Percentiles rank a stretch among this genome's conserved stretches.
Conservation (phyloP, 2,797 vertebrate species). For the Oreonectes daqikongensis region DNA sequence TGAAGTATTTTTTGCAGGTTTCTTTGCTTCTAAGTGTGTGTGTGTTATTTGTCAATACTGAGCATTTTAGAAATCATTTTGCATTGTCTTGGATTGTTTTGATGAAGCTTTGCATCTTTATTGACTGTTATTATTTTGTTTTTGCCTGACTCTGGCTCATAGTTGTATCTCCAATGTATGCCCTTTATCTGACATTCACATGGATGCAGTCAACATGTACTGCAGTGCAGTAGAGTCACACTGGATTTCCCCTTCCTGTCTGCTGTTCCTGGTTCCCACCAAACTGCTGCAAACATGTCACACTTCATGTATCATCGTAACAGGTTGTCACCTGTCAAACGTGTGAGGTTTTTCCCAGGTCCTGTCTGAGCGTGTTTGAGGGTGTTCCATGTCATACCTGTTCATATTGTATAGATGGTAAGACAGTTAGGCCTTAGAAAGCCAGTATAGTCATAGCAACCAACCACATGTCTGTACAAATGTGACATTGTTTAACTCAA, state of each 20-base stretch:
- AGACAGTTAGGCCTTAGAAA: constrained; percentile 9
- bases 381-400: constrained; percentile 4
- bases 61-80: background rate
- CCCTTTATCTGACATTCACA: constrained; percentile 34
- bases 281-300: constrained; percentile 31
- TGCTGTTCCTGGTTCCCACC: constrained; percentile 10
- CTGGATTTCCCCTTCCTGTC: background rate
- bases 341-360: constrained; percentile 3
- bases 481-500: background rate
- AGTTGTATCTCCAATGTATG: constrained; percentile 10
- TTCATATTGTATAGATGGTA: background rate
- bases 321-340: constrained; percentile 29
- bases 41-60: background rate
- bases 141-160: background rate
- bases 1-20: too few species aligned
- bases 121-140: background rate
- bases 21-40: too few species aligned
- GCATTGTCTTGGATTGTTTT: background rate
- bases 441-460: background rate
- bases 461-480: background rate
- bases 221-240: constrained; percentile 26
- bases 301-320: constrained; percentile 3
- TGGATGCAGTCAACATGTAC: constrained; percentile 20
- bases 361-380: constrained; percentile 15
- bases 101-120: background rate